Evolutionary conservation across 2,797 vertebrate species (phyloP).

Genomic region (Denticeps clupeoides): DNA sequence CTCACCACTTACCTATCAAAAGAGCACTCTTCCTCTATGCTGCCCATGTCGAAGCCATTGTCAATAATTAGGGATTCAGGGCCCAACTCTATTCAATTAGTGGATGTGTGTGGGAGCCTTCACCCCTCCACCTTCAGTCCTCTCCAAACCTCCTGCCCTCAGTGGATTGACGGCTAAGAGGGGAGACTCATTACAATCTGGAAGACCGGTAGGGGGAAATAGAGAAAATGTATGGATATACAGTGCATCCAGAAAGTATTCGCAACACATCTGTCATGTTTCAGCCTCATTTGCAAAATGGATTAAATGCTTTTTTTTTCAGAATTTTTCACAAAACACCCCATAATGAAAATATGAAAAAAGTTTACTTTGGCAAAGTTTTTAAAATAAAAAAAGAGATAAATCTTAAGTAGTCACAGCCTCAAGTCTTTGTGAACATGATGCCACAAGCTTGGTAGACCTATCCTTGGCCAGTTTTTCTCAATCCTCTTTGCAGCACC

Average conservation of each 20-base stretch:
- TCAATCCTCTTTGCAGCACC: no score
- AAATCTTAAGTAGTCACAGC: no score
- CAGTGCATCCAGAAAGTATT: not conserved
- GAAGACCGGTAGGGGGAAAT: constrained; percentile 5
- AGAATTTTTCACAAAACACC: no score
- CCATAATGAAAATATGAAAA: no score
- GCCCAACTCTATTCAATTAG: constrained; percentile 51
- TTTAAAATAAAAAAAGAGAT: no score
- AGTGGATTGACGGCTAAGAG: not conserved
- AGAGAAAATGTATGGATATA: not conserved
- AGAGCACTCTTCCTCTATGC: constrained; percentile 44
- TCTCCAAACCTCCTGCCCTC: not conserved
- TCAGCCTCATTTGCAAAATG: no score
- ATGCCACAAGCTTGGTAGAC: no score
- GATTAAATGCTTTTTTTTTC: no score
- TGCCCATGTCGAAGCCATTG: constrained; percentile 46
- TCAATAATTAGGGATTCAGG: constrained; percentile 54
- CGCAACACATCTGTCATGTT: no score
- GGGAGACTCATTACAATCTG: not conserved
- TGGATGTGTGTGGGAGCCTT: constrained; percentile 33
- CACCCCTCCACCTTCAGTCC: constrained; percentile 28
- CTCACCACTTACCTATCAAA: constrained; percentile 48
- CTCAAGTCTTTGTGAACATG: no score
- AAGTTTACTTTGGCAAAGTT: no score
- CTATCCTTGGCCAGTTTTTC: no score